phyloP scores from a whole-genome alignment of 92 coral and sea anemone genomes.

The Parazoanthus atlanticus region DNA sequence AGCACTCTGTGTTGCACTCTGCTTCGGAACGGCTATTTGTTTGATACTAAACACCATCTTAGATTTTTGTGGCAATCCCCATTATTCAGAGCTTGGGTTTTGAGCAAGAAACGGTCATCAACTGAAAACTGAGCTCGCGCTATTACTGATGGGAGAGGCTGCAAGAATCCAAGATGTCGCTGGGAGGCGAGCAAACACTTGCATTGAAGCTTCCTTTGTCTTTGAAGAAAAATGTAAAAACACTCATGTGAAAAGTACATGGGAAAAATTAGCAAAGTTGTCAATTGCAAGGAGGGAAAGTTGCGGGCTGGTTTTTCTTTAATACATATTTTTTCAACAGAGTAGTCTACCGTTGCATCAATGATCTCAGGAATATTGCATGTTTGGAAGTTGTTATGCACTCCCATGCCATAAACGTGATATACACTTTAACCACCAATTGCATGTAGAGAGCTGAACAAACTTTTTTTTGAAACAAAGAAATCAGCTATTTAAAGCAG shows the following conservation, averaged over 20 bases:
- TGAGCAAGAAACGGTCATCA: too few species aligned
- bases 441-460: not conserved
- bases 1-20: not conserved
- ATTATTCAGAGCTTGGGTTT: too few species aligned
- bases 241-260: too few species aligned
- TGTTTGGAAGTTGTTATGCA: not conserved
- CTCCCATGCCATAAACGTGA: not conserved
- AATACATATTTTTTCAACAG: not conserved
- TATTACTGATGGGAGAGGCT: not conserved
- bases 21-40: not conserved
- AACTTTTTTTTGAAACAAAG: not conserved
- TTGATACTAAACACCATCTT: not conserved
- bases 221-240: not conserved
- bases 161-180: not conserved
- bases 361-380: not conserved
- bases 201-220: not conserved
- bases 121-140: not conserved
- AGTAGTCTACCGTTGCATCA: not conserved
- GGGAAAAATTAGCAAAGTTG: too few species aligned
- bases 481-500: too few species aligned
- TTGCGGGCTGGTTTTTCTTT: not conserved
- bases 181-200: not conserved
- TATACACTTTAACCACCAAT: not conserved
- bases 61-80: too few species aligned
- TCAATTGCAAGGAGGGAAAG: not conserved